phyloP scores from a whole-genome alignment of 2,888 invertebrate genomes.

The Standfussiana lucernea region DNA sequence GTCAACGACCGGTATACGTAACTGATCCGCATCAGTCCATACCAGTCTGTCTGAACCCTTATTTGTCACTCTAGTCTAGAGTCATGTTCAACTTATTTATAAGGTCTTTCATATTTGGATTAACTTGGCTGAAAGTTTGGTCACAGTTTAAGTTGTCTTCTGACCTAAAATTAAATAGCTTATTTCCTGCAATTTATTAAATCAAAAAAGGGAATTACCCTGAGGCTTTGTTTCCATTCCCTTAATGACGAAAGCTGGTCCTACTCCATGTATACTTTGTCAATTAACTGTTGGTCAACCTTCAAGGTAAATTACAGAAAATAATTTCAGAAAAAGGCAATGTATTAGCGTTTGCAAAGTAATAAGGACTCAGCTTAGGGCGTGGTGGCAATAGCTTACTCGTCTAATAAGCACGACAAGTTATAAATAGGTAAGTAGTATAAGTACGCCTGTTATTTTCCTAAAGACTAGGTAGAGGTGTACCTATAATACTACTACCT shows the following conservation, averaged over 20 bases:
- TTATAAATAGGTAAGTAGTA: background rate
- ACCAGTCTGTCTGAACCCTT: background rate
- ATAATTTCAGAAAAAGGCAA: background rate
- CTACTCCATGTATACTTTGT: background rate
- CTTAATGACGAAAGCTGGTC: background rate
- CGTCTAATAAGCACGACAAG: constrained; percentile 7
- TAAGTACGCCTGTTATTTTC: background rate
- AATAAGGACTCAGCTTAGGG: background rate
- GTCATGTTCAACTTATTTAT: background rate
- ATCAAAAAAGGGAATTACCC: background rate
- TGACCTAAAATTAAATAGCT: background rate
- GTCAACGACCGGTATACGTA: background rate
- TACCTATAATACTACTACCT: no score
- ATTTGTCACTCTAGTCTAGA: background rate
- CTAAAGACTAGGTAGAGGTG: background rate
- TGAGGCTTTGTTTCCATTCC: background rate
- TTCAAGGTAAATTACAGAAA: background rate
- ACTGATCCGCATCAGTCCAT: background rate
- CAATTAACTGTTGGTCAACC: background rate
- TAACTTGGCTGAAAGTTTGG: background rate
- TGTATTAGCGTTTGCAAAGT: background rate
- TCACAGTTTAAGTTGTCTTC: background rate
- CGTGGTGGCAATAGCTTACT: background rate
- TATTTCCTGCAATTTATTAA: background rate
- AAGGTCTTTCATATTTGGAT: background rate